Percentiles rank a stretch among this genome's conserved stretches.
Evolutionary conservation across 2,113 vertebrate species (phyloP).

Genomic region (Sinocyclocheilus maitianheensis): DNA sequence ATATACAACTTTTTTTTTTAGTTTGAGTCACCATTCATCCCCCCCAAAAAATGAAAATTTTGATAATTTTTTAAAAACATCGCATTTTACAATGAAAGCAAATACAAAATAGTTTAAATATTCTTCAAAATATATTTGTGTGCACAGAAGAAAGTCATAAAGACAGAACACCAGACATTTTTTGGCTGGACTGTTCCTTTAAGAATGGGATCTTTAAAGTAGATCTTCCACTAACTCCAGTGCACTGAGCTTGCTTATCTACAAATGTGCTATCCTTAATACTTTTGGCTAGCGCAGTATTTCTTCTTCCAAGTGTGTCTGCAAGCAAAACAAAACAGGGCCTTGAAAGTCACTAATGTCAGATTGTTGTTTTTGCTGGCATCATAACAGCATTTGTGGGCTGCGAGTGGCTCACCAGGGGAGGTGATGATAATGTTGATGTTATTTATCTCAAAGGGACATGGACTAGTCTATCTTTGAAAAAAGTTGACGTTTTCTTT

Average conservation of each 20-base stretch:
- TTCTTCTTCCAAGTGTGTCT: neutral
- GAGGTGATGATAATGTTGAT: constrained; percentile 47
- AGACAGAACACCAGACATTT: too few species aligned
- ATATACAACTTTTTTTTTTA: too few species aligned
- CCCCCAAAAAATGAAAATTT: too few species aligned
- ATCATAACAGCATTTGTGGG: constrained; percentile 37
- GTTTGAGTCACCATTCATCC: too few species aligned
- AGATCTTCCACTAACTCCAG: constrained; percentile 8
- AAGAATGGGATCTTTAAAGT: neutral
- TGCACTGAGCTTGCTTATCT: neutral
- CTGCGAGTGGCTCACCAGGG: constrained; percentile 38
- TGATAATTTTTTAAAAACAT: too few species aligned
- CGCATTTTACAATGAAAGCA: neutral
- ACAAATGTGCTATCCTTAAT: neutral
- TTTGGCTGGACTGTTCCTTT: too few species aligned
- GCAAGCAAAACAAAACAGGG: neutral
- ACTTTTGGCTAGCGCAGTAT: neutral
- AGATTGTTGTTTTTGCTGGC: constrained; percentile 23
- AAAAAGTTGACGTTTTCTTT: constrained; percentile 34
- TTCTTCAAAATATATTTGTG: neutral
- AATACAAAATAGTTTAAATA: neutral
- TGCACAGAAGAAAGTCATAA: too few species aligned
- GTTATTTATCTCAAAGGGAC: constrained; percentile 39
- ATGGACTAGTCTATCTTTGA: constrained; percentile 1
- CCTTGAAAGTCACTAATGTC: neutral